phyloP scores from a whole-genome alignment of 1,140 invertebrate species.

The Geopemphigus sp. region DNA sequence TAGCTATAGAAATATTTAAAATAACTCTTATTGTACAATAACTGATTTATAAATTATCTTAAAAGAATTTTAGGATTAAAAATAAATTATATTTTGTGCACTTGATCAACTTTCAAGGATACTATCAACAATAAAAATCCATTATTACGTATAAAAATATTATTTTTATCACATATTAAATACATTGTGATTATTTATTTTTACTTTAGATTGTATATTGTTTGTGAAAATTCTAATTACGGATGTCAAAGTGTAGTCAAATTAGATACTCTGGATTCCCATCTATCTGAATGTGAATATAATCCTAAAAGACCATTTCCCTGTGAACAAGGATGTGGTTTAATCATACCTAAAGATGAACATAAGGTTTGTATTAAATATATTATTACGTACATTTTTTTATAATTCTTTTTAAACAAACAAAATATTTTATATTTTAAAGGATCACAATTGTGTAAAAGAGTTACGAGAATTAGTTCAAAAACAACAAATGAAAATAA shows the following conservation, averaged over 20 bases:
- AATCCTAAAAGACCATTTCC: slow-evolving; percentile 91
- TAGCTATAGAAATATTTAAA: too few species aligned
- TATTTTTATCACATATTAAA: too few species aligned
- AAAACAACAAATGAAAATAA: slow-evolving; percentile 80
- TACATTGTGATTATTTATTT: slow-evolving; percentile 39
- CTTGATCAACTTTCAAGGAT: background rate
- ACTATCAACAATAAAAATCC: too few species aligned
- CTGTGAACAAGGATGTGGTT: slow-evolving; percentile 88
- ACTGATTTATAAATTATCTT: too few species aligned
- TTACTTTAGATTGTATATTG: slow-evolving; percentile 72
- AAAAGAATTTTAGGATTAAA: too few species aligned
- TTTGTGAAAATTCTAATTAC: slow-evolving; percentile 84
- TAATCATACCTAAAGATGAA: slow-evolving; percentile 93
- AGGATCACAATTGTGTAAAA: slow-evolving; percentile 88
- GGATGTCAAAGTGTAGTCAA: slow-evolving; percentile 84
- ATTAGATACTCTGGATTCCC: slow-evolving; percentile 75
- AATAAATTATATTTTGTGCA: background rate
- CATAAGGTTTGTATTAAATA: slow-evolving; percentile 62
- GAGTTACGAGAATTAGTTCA: slow-evolving; percentile 82
- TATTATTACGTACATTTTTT: background rate
- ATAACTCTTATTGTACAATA: too few species aligned
- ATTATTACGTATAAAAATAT: too few species aligned
- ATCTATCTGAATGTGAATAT: slow-evolving; percentile 88
- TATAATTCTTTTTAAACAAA: background rate
- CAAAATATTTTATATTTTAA: slow-evolving; percentile 1